phyloP scores from a whole-genome alignment of 2,797 vertebrate species.

The Sylvilagus floridanus region DNA sequence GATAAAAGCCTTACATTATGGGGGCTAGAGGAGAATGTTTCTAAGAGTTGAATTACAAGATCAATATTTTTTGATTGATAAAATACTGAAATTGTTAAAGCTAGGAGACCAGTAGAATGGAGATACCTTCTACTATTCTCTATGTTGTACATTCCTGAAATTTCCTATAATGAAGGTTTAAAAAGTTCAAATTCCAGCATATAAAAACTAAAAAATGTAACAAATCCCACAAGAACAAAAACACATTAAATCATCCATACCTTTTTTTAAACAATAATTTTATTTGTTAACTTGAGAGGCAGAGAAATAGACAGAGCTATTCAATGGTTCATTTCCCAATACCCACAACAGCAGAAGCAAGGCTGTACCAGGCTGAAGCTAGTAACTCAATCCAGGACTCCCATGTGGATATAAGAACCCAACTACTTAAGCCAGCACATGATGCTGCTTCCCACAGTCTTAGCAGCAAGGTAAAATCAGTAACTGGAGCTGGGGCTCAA shows the following conservation, averaged over 20 bases:
- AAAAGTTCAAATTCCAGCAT: conserved; percentile 24
- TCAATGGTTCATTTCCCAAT: too few species aligned
- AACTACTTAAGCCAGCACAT: too few species aligned
- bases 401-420: too few species aligned
- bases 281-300: too few species aligned
- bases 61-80: neutral
- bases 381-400: too few species aligned
- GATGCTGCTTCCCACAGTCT: too few species aligned
- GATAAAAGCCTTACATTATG: neutral
- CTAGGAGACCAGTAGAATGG: neutral
- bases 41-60: neutral
- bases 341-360: too few species aligned
- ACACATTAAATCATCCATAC: neutral
- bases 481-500: too few species aligned
- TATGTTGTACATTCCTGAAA: neutral
- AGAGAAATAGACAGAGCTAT: too few species aligned
- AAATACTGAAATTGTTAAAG: neutral
- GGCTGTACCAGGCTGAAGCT: too few species aligned
- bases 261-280: neutral
- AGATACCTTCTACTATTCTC: neutral
- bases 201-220: conserved; percentile 41
- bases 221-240: conserved; percentile 33
- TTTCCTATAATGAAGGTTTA: conserved; percentile 6
- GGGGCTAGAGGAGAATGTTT: neutral
- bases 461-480: too few species aligned